Evolutionary conservation across 2,888 invertebrate genomes (phyloP).

Genomic region (Gonocerus acuteangulatus): DNA sequence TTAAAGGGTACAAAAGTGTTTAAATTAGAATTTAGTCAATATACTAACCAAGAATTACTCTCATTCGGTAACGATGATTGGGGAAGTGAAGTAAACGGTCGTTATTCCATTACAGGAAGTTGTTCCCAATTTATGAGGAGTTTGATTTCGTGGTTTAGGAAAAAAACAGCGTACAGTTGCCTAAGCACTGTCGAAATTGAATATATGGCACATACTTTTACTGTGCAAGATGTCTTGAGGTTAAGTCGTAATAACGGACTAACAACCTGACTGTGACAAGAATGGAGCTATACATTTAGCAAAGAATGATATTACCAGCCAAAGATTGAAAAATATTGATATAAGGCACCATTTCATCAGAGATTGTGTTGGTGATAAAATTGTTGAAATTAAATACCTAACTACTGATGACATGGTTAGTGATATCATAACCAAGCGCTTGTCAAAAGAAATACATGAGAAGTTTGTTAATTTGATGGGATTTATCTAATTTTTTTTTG

Average conservation of each 20-base stretch:
- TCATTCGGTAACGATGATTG: background rate
- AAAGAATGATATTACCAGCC: conserved; percentile 9
- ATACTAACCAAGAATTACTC: background rate
- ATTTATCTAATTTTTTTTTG: too few relatives aligned
- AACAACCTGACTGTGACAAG: conserved; percentile 4
- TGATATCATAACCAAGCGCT: too few relatives aligned
- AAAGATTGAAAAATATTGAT: conserved; percentile 16
- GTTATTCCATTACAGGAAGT: background rate
- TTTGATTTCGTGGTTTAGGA: conserved; percentile 5
- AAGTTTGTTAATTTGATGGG: too few relatives aligned
- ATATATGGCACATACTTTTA: conserved; percentile 1
- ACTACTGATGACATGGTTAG: too few relatives aligned
- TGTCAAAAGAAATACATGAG: too few relatives aligned
- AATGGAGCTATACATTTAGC: conserved; percentile 8
- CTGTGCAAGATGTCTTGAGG: background rate
- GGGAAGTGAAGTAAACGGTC: background rate
- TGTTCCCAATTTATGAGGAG: background rate
- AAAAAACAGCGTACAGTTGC: conserved; percentile 19
- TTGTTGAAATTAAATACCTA: background rate
- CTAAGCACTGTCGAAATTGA: background rate
- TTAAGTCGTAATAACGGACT: background rate
- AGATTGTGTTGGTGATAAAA: background rate
- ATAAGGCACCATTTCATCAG: conserved; percentile 14
- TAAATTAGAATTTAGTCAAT: background rate
- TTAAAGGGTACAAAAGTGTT: background rate